A percentile compares a stretch with the other conserved stretches of the same genome.
Evolutionary conservation across 1,140 invertebrate genomes (phyloP).

Genomic region (Drosophila murphyi): DNA sequence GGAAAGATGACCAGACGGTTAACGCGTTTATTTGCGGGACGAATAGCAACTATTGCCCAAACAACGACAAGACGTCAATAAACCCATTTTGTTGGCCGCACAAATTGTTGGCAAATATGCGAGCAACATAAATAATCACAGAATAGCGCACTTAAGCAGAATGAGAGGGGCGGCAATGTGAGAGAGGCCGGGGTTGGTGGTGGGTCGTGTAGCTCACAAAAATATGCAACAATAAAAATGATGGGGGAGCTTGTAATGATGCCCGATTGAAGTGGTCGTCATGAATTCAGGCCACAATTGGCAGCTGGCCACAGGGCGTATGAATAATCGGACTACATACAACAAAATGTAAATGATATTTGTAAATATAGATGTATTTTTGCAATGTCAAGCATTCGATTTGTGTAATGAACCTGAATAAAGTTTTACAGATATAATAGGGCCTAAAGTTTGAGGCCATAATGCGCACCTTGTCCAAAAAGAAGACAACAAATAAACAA

Average conservation of each 20-base stretch:
- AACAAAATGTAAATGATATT: neutral
- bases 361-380: constrained; percentile 6
- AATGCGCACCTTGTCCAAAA: constrained; percentile 3
- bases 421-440: neutral
- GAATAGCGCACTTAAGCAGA: neutral
- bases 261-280: constrained; percentile 50
- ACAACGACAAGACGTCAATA: constrained; percentile 64
- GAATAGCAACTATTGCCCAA: constrained; percentile 43
- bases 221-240: constrained; percentile 72
- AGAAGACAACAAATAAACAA: too few species aligned
- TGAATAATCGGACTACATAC: constrained; percentile 58
- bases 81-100: constrained; percentile 52
- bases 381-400: constrained; percentile 45
- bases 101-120: constrained; percentile 79
- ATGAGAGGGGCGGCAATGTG: neutral
- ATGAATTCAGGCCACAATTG: constrained; percentile 10
- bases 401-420: constrained; percentile 43
- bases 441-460: neutral
- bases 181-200: neutral
- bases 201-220: constrained; percentile 24
- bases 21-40: constrained; percentile 60
- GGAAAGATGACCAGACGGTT: neutral
- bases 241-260: constrained; percentile 58
- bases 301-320: constrained; percentile 55
- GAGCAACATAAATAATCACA: constrained; percentile 69